Conservation (phyloP, 1,140 invertebrate species). For the Luehdorfia chinensis region DNA sequence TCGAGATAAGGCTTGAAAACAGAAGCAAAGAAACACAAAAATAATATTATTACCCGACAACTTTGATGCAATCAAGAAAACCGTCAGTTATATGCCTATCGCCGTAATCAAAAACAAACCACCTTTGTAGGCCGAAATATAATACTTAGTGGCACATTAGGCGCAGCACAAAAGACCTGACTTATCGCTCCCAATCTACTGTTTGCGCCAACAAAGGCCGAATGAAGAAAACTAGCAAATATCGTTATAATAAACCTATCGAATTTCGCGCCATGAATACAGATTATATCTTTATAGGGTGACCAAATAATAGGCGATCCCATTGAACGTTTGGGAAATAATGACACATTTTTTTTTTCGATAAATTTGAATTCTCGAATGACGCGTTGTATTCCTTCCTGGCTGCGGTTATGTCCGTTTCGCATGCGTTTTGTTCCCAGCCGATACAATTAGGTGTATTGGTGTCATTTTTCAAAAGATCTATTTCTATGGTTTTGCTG, state of each 20-base stretch:
- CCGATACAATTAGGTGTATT: background rate
- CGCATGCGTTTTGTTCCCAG: too few species aligned
- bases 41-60: background rate
- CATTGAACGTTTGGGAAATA: constrained; percentile 43
- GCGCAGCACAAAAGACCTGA: constrained; percentile 31
- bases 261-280: constrained; percentile 42
- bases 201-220: constrained; percentile 37
- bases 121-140: constrained; percentile 32
- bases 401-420: constrained; percentile 41
- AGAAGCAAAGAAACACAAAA: background rate
- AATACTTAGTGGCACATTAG: constrained; percentile 36
- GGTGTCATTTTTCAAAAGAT: background rate
- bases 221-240: constrained; percentile 53
- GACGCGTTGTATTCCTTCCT: constrained; percentile 38
- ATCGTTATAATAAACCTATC: constrained; percentile 69
- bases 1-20: background rate
- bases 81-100: constrained; percentile 36
- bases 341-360: constrained; percentile 27
- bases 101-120: constrained; percentile 40
- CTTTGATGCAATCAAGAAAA: constrained; percentile 26
- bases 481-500: too few species aligned
- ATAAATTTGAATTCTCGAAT: constrained; percentile 29
- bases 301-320: constrained; percentile 53
- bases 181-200: constrained; percentile 41
- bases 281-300: constrained; percentile 51